Percentiles rank a stretch among this genome's conserved stretches.
Evolutionary conservation across 2,888 invertebrate species (phyloP).

Genomic region (Dryadula phaetusa): DNA sequence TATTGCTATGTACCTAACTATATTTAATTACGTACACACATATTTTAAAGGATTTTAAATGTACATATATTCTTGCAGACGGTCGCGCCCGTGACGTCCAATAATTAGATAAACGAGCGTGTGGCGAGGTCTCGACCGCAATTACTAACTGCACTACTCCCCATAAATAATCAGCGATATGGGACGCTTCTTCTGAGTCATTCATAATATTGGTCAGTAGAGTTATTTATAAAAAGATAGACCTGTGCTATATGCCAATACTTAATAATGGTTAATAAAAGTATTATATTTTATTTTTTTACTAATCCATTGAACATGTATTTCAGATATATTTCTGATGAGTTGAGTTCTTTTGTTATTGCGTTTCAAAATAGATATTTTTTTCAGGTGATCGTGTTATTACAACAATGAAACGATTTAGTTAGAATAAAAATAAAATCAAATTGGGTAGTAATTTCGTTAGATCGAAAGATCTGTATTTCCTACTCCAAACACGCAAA

Average conservation of each 20-base stretch:
- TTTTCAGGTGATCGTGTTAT: too few relatives aligned
- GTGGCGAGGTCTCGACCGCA: slow-evolving; percentile 81
- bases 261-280: not conserved
- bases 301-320: too few relatives aligned
- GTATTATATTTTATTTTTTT: not conserved
- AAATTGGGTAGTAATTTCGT: too few relatives aligned
- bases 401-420: not conserved
- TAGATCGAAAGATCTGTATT: too few relatives aligned
- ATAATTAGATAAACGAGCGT: slow-evolving; percentile 83
- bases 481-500: too few relatives aligned
- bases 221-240: slow-evolving; percentile 22
- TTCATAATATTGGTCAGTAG: slow-evolving; percentile 55
- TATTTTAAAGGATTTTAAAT: slow-evolving; percentile 17
- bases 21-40: not conserved
- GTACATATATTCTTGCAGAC: slow-evolving; percentile 23
- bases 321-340: too few relatives aligned
- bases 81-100: slow-evolving; percentile 41
- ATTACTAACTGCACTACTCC: slow-evolving; percentile 71
- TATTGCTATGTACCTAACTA: not conserved
- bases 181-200: slow-evolving; percentile 74
- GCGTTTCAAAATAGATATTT: too few relatives aligned
- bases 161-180: slow-evolving; percentile 80
- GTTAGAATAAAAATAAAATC: not conserved
- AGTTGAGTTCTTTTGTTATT: too few relatives aligned
- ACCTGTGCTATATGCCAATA: not conserved